Conservation (phyloP, 2,888 invertebrate species). For the Adela reaumurella region DNA sequence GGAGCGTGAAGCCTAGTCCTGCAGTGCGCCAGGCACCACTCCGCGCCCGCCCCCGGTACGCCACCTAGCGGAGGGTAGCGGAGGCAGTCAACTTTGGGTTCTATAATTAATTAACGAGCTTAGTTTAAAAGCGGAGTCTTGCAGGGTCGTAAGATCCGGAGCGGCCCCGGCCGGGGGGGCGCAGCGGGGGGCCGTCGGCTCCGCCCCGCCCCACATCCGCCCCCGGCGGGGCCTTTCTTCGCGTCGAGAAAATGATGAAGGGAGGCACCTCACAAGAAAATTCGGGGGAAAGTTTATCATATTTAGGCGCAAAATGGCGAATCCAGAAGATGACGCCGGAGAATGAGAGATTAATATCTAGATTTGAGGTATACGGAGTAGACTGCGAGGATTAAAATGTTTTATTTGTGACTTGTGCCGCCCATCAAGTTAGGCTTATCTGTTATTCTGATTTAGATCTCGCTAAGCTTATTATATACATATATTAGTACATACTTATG, state of each 20-base stretch:
- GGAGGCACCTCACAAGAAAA: constrained; percentile 32
- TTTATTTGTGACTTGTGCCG: background rate
- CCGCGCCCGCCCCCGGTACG: background rate
- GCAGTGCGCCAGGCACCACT: background rate
- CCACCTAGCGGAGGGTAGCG: background rate
- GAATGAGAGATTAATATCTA: constrained; percentile 47
- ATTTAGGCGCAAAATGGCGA: constrained; percentile 57
- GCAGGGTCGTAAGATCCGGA: constrained; percentile 51
- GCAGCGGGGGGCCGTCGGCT: background rate
- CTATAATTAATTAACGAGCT: constrained; percentile 60
- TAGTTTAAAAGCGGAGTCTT: constrained; percentile 44
- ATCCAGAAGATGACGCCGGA: constrained; percentile 44
- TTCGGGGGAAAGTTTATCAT: constrained; percentile 56
- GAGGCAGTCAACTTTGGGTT: constrained; percentile 36
- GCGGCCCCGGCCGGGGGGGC: constrained; percentile 15
- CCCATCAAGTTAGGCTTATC: background rate
- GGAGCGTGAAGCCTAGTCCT: too few relatives aligned
- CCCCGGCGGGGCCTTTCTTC: constrained; percentile 27
- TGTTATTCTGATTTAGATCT: too few relatives aligned
- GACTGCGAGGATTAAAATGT: background rate
- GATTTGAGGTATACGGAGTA: constrained; percentile 29
- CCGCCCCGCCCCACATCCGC: constrained; percentile 10
- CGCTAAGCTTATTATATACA: too few relatives aligned
- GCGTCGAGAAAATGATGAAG: constrained; percentile 26
- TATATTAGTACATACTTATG: too few relatives aligned